Percentiles rank a stretch among this genome's conserved stretches.
phyloP scores from a whole-genome alignment of 92 coral and sea anemone species.

The Umimayanthus chanpuru region DNA sequence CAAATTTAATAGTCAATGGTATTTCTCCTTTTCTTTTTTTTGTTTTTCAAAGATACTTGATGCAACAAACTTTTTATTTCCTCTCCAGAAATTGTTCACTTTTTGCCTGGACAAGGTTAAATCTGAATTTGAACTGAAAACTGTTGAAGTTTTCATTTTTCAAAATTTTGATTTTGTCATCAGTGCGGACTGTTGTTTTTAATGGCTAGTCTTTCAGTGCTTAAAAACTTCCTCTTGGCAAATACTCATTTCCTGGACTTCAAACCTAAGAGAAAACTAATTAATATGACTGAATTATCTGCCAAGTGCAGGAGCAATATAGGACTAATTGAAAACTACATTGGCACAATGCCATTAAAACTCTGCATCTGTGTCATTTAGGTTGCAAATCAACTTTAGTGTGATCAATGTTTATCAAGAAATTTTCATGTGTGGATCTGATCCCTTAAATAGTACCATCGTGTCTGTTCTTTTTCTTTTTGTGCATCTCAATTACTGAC shows the following conservation, averaged over 20 bases:
- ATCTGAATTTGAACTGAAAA: too few relatives aligned
- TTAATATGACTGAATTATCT: slow-evolving; percentile 6
- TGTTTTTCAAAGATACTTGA: too few relatives aligned
- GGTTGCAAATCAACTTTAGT: too few relatives aligned
- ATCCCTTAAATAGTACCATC: neutral
- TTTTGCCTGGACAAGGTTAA: too few relatives aligned
- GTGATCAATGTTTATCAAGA: too few relatives aligned
- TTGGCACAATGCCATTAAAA: neutral
- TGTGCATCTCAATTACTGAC: neutral
- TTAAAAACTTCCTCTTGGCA: neutral
- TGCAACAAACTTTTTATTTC: too few relatives aligned
- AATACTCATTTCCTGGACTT: slow-evolving; percentile 20
- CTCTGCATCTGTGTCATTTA: too few relatives aligned
- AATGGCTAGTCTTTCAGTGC: neutral
- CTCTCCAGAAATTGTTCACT: too few relatives aligned
- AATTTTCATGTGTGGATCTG: too few relatives aligned
- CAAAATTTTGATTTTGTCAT: neutral
- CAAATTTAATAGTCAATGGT: too few relatives aligned
- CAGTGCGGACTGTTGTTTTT: neutral
- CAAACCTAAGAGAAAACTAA: neutral
- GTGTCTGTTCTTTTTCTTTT: neutral
- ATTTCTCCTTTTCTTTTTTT: too few relatives aligned
- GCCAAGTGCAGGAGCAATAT: slow-evolving; percentile 6
- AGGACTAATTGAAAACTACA: neutral
- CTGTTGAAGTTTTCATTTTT: too few relatives aligned